Conservation (phyloP, 2,888 invertebrate genomes). For the Neelides folsomi region DNA sequence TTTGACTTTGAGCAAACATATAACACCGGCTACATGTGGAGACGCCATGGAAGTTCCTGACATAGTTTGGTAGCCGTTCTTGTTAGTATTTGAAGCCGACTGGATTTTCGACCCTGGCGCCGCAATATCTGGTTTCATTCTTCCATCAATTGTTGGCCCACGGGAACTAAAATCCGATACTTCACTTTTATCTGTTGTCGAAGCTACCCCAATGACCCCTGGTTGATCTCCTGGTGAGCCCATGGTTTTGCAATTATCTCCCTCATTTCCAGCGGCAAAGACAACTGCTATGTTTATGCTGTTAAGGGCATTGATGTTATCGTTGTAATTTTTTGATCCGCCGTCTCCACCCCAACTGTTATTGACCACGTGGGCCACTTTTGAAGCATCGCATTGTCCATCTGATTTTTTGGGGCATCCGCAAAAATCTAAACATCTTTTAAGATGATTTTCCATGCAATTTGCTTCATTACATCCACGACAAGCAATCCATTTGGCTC, state of each 20-base stretch:
- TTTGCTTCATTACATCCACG: not conserved
- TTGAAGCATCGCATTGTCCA: not conserved
- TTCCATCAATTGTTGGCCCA: not conserved
- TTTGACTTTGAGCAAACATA: conserved; percentile 6
- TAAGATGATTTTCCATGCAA: not conserved
- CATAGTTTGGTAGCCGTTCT: too few relatives aligned
- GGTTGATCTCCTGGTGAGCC: too few relatives aligned
- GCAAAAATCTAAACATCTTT: not conserved
- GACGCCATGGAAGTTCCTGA: too few relatives aligned
- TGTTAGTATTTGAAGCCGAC: not conserved
- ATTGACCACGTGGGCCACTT: not conserved
- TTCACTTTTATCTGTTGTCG: not conserved
- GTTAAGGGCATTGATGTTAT: not conserved
- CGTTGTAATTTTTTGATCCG: not conserved
- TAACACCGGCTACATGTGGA: conserved; percentile 13
- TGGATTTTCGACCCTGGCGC: not conserved
- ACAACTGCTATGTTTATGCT: not conserved
- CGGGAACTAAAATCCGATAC: not conserved
- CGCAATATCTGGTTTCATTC: not conserved
- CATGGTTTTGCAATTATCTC: not conserved
- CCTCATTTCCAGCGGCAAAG: not conserved
- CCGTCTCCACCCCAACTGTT: not conserved
- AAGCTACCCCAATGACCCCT: too few relatives aligned
- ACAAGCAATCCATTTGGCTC: conserved; percentile 2
- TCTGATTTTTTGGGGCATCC: not conserved